phyloP scores from a whole-genome alignment of 2,888 invertebrate genomes.

The Flabesymbios commensalis region DNA sequence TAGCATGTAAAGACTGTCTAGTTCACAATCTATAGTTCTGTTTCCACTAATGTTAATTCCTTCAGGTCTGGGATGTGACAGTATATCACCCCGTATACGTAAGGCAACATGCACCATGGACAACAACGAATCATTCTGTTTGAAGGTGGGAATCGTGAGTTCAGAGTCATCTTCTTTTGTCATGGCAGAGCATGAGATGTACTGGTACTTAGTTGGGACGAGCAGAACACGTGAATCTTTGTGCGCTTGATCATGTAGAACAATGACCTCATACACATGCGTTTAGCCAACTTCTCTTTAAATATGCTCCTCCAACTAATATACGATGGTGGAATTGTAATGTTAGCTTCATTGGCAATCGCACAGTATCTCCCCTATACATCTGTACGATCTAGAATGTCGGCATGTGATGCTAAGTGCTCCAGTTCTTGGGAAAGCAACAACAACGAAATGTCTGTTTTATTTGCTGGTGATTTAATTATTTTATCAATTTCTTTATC shows the following conservation, averaged over 20 bases:
- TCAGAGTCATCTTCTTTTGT: background rate
- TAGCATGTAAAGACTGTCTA: conserved; percentile 16
- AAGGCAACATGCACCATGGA: conserved; percentile 10
- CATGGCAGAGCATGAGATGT: background rate
- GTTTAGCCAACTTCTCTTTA: conserved; percentile 3
- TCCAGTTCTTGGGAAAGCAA: background rate
- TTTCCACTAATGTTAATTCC: background rate
- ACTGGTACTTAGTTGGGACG: background rate
- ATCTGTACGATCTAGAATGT: conserved; percentile 1
- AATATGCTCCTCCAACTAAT: conserved; percentile 3
- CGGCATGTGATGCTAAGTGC: background rate
- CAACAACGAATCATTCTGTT: conserved; percentile 3
- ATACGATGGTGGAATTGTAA: conserved; percentile 1
- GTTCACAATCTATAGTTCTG: background rate
- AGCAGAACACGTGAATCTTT: background rate
- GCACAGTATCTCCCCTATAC: conserved; percentile 6
- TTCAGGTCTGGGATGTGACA: background rate
- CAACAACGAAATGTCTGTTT: background rate
- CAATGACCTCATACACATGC: background rate
- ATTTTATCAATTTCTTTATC: background rate
- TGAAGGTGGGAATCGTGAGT: background rate
- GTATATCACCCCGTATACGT: conserved; percentile 1
- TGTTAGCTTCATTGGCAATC: conserved; percentile 6
- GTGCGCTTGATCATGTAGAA: background rate
- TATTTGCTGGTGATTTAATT: background rate